Evolutionary conservation across 2,888 invertebrate genomes (phyloP), one percentile per base, ranked within the genome.

Genomic region (Drosophila leonis): DNA sequence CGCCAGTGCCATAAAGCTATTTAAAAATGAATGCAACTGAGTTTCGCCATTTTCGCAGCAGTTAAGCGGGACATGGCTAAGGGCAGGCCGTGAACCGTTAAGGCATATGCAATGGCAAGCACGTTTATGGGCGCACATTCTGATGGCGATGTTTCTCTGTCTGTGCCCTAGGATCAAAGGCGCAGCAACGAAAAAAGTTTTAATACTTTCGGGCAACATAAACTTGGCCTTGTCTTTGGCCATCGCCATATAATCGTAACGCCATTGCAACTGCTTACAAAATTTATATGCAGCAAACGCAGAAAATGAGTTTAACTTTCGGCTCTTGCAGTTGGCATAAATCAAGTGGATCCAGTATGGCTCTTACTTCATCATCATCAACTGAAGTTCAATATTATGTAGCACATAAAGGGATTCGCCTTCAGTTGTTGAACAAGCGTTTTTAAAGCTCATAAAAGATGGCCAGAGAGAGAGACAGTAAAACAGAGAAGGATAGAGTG

Each of bases 11-110:
- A 49, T 63, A 65, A 66, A 83, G 76, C 82, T 75, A 67, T 87
- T 89, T 86, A 89, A 89, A 81, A 89, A 87, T 82, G 72, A 87
- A 89, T 79, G 70, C 77, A 51, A 52, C 59, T 65, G 69, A 87
- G 79, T 62, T 77, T 70, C 61, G 49, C 48, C 67, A 75, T 79
- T 89, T 87, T 83, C 60, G 62, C 75, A 81, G 72, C 77, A 69
- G 83, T 81, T 86, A 74, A 76, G 65, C 57, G 52, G n/a, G 33
- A 46, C 55, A 48, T 8, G 10, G 54, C 42, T 9, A 42, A 39
- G 39, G n/a, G 56, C 15, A 35, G 49, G 41, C 39, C 39, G 33
- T 27, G 48, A 49, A 41, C 29, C 20, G 48, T 79, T 51, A 44
- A 49, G 46, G 65, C 51, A 49, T 52, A 42, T 70, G 66, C 66